Evolutionary conservation across 1,140 invertebrate species (phyloP).

Genomic region (Eumeta japonica): DNA sequence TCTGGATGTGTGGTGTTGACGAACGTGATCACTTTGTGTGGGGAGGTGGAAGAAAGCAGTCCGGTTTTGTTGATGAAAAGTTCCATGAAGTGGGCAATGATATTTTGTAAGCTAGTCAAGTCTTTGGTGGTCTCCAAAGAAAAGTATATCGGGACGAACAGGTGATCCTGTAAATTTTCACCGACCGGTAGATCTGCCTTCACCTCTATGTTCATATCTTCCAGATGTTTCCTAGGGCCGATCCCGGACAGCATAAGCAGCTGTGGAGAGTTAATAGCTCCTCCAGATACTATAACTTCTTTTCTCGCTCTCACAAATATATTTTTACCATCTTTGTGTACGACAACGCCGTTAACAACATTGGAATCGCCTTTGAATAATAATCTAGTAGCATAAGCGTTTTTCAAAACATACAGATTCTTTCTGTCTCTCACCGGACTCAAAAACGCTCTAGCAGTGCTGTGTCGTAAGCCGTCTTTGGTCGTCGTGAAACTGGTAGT

Average conservation of each 20-base stretch:
- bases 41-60: conserved; percentile 13
- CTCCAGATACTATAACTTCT: conserved; percentile 69
- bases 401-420: conserved; percentile 68
- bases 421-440: conserved; percentile 48
- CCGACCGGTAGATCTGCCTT: conserved; percentile 63
- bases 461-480: conserved; percentile 50
- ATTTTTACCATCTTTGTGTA: conserved; percentile 52
- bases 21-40: conserved; percentile 24
- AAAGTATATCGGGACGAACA: conserved; percentile 30
- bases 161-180: conserved; percentile 67
- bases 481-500: conserved; percentile 32
- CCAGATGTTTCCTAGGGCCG: conserved; percentile 67
- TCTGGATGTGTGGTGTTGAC: conserved; percentile 22
- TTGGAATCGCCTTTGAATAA: conserved; percentile 56
- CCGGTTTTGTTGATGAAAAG: conserved; percentile 20
- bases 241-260: conserved; percentile 75
- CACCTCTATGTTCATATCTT: conserved; percentile 60
- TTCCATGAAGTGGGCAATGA: conserved; percentile 10
- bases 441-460: conserved; percentile 57
- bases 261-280: conserved; percentile 68
- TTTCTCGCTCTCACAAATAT: conserved; percentile 55
- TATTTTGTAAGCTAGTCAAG: conserved; percentile 11
- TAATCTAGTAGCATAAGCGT: conserved; percentile 63
- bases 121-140: conserved; percentile 13
- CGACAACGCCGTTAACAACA: conserved; percentile 60